These are phyloP conservation scores for Rynchops niger DNA, from an alignment of 2,113 vertebrate species.

Conservation along the genomic window DNA sequence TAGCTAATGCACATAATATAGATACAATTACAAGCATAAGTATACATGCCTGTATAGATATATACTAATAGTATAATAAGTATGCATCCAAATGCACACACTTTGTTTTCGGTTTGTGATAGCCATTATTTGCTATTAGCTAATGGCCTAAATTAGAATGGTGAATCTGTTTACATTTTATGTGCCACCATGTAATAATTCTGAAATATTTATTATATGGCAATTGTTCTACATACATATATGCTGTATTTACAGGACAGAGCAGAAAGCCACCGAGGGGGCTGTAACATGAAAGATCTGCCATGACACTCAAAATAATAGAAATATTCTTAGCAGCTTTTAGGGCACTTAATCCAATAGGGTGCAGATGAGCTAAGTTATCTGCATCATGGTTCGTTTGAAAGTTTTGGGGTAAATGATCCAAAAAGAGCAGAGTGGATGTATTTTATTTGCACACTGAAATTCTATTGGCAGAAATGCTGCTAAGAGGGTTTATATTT, in stretches of 20 bases:
- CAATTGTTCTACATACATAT: background rate
- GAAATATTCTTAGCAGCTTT: background rate
- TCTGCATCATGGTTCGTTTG: background rate
- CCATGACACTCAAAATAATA: background rate
- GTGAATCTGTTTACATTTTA: background rate
- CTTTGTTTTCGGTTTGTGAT: background rate
- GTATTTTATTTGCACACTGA: conserved; percentile 17
- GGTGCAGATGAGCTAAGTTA: background rate
- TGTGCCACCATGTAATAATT: background rate
- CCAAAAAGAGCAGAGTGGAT: background rate
- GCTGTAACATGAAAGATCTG: background rate
- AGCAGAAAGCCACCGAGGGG: background rate
- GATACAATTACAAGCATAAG: background rate
- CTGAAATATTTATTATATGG: background rate
- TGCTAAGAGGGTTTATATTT: conserved; percentile 23
- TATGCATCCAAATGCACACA: background rate
- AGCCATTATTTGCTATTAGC: background rate
- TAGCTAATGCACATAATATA: background rate
- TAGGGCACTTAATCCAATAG: background rate
- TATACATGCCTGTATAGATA: background rate
- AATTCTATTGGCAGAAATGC: conserved; percentile 13
- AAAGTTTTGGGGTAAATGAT: conserved; percentile 49
- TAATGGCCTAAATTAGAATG: background rate
- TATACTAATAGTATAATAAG: background rate
- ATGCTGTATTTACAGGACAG: background rate